Base-by-base conservation (phyloP, 1,140 invertebrate species). In the Bombus picipes region DNA sequence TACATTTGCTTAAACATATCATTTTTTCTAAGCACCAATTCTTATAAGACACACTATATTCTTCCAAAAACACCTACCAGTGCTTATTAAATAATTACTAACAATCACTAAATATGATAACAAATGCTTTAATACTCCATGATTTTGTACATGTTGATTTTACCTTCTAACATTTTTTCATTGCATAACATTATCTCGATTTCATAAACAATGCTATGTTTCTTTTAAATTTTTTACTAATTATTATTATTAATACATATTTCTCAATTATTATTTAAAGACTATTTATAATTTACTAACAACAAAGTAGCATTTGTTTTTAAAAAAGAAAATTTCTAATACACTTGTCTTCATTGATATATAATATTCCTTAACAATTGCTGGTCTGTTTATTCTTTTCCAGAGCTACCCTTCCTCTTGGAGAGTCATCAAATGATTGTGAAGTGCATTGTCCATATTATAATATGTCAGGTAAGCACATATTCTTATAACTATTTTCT, bases 341-440 rank as follows among this genome's bases (percentile, higher is more conserved):
- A 59, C 25, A 6, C 8, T 62, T 28, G 9, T 6, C 43, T 43
- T 53, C 34, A 22, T 18, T 32, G 18, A 18, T 8, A 62, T 41
- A 5, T 5, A 75, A 80, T 37, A 41, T 59, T 57, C 41, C 12
- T 53, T 81, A 83, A 88, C 22, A 41, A 39, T 75, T 80, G 18
- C 5, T 76, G 43, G 47, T 72, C 77, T 32, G 22, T 75, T 86
- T 85, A 74, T 92, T 92, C 37, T 89, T 92, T 96, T 96, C 77
- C 96, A 98, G 97, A 96, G 97, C 97, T 76, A 98, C 97, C 53
- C 95, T 98, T 90, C 97, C 97, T n/a, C 95, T 98, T 32, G 97
- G 97, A 79, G 97, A 97, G 87, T 95, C 96, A 39, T 93, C 96
- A 0, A 93, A 95, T 94, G 95, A 95, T 90, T 95, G 96, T 95